Base-by-base conservation (phyloP, 2,113 vertebrate genomes). In the Ardeotis arabs region DNA sequence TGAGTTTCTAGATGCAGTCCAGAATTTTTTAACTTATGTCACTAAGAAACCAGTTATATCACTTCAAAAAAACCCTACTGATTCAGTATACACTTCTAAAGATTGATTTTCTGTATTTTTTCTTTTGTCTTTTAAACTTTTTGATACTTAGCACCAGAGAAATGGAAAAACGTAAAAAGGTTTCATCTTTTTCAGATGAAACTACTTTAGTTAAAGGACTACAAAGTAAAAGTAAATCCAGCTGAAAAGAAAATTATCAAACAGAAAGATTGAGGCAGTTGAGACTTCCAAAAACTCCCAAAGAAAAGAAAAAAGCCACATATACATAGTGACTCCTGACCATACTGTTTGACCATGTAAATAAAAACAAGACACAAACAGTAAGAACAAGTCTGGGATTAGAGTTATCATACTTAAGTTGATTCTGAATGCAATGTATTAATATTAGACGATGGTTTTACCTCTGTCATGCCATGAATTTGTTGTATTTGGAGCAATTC, bases 401-500 rank as follows among this genome's bases (percentile, higher is more conserved):
- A 75, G 22, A 19, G n/a, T 66, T 62, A 53, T 45, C 56, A 47
- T 24, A 68, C n/a, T 72, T 90, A 55, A 74, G 58, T 95, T 81
- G 14, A 84, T 66, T 86, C 62, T 55, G 73, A 89, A 82, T 53
- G 23, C 45, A 94, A 90, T 55, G 12, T 55, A 37, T 73, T 92
- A 89, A 59, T 74, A 72, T 70, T 73, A 79, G 59, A 90, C 17
- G 10, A 23, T 13, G 4, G 53, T 6, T 78, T 67, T 81, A 47
- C 59, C 66, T 52, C 86, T 45, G 47, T 27, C 68, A 73, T 56
- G 59, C 31, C 52, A 58, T 9, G 15, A 72, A 91, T 84, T 64
- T 89, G 35, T 69, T 85, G 16, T 29, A 79, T 91, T 92, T 87
- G 60, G 74, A 94, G 29, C 69, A 81, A 78, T 87, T 96, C 62